phyloP scores from a whole-genome alignment of 1,140 invertebrate genomes.

The Drosophila grimshawi region DNA sequence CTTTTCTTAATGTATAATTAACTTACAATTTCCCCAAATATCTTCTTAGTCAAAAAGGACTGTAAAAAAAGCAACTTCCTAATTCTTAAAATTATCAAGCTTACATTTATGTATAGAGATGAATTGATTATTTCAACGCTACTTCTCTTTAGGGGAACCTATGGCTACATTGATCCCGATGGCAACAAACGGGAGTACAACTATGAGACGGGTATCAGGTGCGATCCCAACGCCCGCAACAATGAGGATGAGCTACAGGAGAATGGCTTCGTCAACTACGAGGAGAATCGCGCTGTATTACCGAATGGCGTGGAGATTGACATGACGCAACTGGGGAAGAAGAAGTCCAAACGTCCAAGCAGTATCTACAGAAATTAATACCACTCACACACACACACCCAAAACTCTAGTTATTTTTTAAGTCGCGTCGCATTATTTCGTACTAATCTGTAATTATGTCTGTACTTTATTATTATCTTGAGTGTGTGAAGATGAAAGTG shows the following conservation, averaged over 20 bases:
- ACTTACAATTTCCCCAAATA: too few relatives aligned
- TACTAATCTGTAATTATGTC: constrained; percentile 75
- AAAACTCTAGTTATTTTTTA: constrained; percentile 54
- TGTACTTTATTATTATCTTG: constrained; percentile 66
- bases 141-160: constrained; percentile 87
- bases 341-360: constrained; percentile 88
- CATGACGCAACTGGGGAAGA: constrained; percentile 88
- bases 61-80: neutral
- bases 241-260: constrained; percentile 87
- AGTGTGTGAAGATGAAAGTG: constrained; percentile 56
- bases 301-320: constrained; percentile 89
- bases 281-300: constrained; percentile 89
- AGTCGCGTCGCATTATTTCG: constrained; percentile 59
- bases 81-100: too few relatives aligned
- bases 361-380: constrained; percentile 66
- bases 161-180: constrained; percentile 93
- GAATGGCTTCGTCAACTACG: constrained; percentile 89
- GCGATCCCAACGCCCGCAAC: constrained; percentile 87
- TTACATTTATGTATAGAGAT: neutral
- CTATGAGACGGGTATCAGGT: constrained; percentile 89
- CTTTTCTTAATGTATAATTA: too few relatives aligned
- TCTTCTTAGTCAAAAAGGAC: too few relatives aligned
- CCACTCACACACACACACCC: constrained; percentile 26
- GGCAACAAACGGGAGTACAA: constrained; percentile 90
- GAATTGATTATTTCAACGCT: neutral